Base-by-base conservation (phyloP, 2,113 vertebrate species). In the Petrocephalus zakoni region DNA sequence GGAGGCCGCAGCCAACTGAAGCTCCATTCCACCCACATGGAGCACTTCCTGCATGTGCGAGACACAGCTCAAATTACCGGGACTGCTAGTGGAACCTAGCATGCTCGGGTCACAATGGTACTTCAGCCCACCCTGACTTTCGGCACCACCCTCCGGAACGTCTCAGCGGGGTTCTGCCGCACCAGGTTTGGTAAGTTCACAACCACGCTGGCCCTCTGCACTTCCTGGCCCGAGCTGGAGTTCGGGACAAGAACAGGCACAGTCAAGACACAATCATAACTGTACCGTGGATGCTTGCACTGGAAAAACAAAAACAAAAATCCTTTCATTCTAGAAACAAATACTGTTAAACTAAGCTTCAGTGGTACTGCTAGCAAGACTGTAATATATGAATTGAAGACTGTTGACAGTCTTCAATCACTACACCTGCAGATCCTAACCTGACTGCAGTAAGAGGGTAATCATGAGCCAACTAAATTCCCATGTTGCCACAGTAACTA, bases 131-230 rank as follows among this genome's bases (percentile, higher is more conserved):
- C 98, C 96, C 97, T 96, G 92, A 98, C 96, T 95, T 98, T 98
- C 86, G 97, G 98, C 87, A 99, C 95, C 49, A 99, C 97, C 85
- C 97, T 96, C 89, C 97, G 96, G 90, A 99, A 96, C 0, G 97
- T 98, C 93, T 99, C 98, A 37, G 97, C 94, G 89, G 97, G 97
- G 92, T 97, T 98, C 93, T 98, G 97, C 88, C 97, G 96, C 92
- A 98, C 97, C 53, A 99, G 93, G 89, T 93, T 94, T 0, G 98
- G 97, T 93, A 99, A 96, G 93, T 97, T 99, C 91, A 97, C 96
- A 85, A 98, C 97, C 91, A 98, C 97, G 42, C 97, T 98, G 75
- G 96, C 96, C 93, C 96, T 96, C 91, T 98, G 98, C 89, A 99
- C 93, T 92, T 98, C 98, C 93, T 97, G 97, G 78, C 98, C 97